These are phyloP conservation scores for Amaurobius ferox DNA, from an alignment of 2,888 invertebrate genomes.

Conservation along the genomic window DNA sequence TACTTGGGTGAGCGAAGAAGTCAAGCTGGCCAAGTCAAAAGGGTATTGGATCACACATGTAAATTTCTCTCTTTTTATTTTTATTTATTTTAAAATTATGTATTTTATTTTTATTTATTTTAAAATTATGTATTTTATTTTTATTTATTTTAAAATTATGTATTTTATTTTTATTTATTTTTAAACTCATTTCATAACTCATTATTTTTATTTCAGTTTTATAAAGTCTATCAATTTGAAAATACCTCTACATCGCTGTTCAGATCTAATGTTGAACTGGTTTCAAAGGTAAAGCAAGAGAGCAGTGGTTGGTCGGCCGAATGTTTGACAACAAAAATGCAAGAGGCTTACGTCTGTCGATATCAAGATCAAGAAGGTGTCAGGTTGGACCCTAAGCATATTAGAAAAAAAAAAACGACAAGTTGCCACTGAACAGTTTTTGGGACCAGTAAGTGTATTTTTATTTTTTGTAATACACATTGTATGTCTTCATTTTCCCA, in stretches of 20 bases:
- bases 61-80: not conserved
- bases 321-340: too few species aligned
- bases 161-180: not conserved
- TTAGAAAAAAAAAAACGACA: not conserved
- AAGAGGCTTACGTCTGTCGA: not conserved
- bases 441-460: not conserved
- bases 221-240: not conserved
- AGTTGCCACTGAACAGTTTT: not conserved
- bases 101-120: too few species aligned
- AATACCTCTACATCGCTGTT: not conserved
- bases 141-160: not conserved
- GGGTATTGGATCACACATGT: not conserved
- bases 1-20: not conserved
- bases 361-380: not conserved
- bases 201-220: not conserved
- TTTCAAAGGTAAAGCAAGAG: not conserved
- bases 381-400: not conserved
- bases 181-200: not conserved
- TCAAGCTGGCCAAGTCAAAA: not conserved
- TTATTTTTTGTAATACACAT: too few species aligned
- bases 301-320: too few species aligned
- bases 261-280: not conserved
- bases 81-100: too few species aligned
- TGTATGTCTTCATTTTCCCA: too few species aligned
- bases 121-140: too few species aligned